Percentiles rank a stretch among this genome's conserved stretches.
phyloP scores from a whole-genome alignment of 2,888 invertebrate species.

The Dolichomitus sp. region DNA sequence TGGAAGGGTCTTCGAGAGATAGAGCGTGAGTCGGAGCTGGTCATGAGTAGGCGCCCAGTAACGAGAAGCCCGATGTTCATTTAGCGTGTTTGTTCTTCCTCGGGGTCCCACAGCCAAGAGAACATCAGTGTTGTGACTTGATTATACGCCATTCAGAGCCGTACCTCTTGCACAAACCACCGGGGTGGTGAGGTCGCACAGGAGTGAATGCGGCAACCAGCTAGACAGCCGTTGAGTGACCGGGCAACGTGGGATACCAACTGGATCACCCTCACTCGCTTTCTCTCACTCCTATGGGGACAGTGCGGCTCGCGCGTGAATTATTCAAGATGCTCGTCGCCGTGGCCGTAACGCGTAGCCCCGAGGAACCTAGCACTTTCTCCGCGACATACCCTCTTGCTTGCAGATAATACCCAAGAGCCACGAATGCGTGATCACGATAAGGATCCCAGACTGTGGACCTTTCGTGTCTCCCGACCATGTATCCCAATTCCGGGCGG shows the following conservation, averaged over 20 bases:
- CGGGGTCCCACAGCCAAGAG: slow-evolving; percentile 75
- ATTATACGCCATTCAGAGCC: slow-evolving; percentile 85
- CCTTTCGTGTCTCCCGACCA: slow-evolving; percentile 25
- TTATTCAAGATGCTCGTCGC: slow-evolving; percentile 78
- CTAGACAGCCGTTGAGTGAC: slow-evolving; percentile 77
- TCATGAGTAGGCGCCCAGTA: slow-evolving; percentile 67
- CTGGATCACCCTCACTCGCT: slow-evolving; percentile 37
- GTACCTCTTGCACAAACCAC: slow-evolving; percentile 82
- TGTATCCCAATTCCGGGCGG: slow-evolving; percentile 73
- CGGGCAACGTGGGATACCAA: slow-evolving; percentile 72
- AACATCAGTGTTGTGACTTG: slow-evolving; percentile 84
- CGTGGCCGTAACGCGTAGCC: slow-evolving; percentile 28
- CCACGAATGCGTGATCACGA: slow-evolving; percentile 54
- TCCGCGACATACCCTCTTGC: slow-evolving; percentile 13
- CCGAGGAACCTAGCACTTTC: slow-evolving; percentile 50
- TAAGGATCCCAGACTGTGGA: slow-evolving; percentile 75
- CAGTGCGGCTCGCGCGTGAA: slow-evolving; percentile 73
- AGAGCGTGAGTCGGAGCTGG: slow-evolving; percentile 23
- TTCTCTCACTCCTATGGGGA: slow-evolving; percentile 42
- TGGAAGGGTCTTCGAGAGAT: slow-evolving; percentile 49
- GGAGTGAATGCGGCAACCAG: slow-evolving; percentile 68
- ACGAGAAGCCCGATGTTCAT: slow-evolving; percentile 83
- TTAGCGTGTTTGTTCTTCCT: slow-evolving; percentile 85
- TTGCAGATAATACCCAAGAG: slow-evolving; percentile 48
- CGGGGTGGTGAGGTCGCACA: slow-evolving; percentile 64